Base-by-base conservation (phyloP, 1,140 invertebrate species). In the Aleiodes sp. region DNA sequence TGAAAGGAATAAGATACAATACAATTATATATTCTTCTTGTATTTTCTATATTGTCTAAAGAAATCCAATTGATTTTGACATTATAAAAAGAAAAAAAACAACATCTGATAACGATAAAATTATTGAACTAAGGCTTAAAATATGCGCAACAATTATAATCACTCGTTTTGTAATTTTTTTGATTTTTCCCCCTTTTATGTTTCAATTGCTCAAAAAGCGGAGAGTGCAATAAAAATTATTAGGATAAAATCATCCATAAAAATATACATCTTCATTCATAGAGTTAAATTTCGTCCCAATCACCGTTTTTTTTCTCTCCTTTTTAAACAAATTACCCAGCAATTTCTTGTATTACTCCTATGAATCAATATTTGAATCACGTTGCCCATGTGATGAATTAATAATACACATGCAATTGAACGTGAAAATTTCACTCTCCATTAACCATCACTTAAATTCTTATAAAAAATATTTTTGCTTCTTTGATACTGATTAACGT, bases 381-480 rank as follows among this genome's bases (percentile, higher is more conserved):
- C n/a, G n/a, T n/a, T n/a, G n/a, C n/a, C n/a, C n/a, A n/a, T n/a
- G n/a, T n/a, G n/a, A n/a, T n/a, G n/a, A n/a, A n/a, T n/a, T n/a
- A n/a, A n/a, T n/a, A n/a, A n/a, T n/a, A n/a, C n/a, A n/a, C n/a
- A n/a, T n/a, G n/a, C n/a, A n/a, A n/a, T n/a, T n/a, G n/a, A n/a
- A n/a, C n/a, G n/a, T n/a, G n/a, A n/a, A n/a, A n/a, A n/a, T n/a
- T n/a, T n/a, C n/a, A n/a, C n/a, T n/a, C n/a, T n/a, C n/a, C n/a
- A n/a, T n/a, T n/a, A n/a, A n/a, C 4, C 4, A 7, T 16, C 39
- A n/a, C n/a, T 43, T 43, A 43, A 16, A 16, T 43, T n/a, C 12
- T 16, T 43, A 43, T 43, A 43, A 43, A 43, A 43, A 43, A 43
- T 43, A 43, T 16, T 43, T 43, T 16, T 43, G 39, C 39, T 43